A percentile compares a stretch with the other conserved stretches of the same genome.
Conservation (phyloP, 2,113 vertebrate species). For the Amia ocellicauda region DNA sequence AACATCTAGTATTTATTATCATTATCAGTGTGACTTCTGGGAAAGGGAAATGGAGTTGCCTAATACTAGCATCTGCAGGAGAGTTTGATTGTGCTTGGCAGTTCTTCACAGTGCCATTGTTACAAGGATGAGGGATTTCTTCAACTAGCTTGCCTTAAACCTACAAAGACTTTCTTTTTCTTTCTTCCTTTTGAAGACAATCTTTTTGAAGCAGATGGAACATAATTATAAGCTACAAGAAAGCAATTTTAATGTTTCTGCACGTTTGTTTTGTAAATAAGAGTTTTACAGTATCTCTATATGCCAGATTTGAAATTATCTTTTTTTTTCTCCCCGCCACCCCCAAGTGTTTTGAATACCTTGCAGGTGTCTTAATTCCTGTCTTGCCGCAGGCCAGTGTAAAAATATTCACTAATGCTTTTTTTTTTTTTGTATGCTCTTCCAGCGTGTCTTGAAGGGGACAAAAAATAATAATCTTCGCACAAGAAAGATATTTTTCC, state of each 20-base stretch:
- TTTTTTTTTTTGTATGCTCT: background rate
- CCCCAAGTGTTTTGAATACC: background rate
- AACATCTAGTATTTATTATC: no score
- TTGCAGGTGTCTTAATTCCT: background rate
- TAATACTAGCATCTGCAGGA: no score
- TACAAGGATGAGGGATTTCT: background rate
- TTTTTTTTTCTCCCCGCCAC: no score
- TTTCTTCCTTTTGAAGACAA: background rate
- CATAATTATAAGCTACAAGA: background rate
- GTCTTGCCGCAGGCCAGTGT: background rate
- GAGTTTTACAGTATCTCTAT: background rate
- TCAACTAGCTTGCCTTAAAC: background rate
- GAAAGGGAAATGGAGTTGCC: no score
- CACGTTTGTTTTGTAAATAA: background rate
- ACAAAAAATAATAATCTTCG: no score
- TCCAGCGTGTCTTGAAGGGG: background rate
- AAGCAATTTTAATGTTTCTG: background rate
- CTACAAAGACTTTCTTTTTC: background rate
- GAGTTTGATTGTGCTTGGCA: background rate
- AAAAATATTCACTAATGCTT: background rate
- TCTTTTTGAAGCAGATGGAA: background rate
- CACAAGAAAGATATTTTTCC: no score
- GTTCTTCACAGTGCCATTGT: background rate
- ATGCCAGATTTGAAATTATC: background rate
- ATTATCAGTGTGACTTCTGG: no score